phyloP scores from a whole-genome alignment of 2,113 vertebrate species.

The Sander lucioperca region DNA sequence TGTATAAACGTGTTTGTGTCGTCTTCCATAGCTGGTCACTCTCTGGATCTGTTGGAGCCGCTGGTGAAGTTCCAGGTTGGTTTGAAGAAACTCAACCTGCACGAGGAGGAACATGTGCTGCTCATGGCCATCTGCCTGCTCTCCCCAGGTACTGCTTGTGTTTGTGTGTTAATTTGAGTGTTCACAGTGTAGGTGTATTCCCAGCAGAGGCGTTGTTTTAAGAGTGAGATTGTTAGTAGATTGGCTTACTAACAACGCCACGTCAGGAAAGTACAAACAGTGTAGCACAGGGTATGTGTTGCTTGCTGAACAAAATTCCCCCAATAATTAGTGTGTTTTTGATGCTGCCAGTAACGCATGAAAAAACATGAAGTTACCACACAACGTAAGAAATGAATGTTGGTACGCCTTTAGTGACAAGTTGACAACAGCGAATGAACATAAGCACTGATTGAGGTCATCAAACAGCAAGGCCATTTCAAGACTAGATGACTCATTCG shows the following conservation, averaged over 20 bases:
- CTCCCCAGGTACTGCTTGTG: conserved; percentile 88
- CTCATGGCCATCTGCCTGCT: conserved; percentile 98
- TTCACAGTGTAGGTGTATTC: conserved; percentile 7
- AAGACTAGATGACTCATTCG: neutral
- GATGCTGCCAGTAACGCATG: conserved; percentile 5
- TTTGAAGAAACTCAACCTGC: conserved; percentile 93
- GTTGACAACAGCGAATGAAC: neutral
- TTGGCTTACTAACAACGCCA: neutral
- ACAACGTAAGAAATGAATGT: neutral
- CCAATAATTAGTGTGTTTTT: neutral
- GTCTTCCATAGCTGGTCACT: conserved; percentile 89
- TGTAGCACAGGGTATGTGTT: neutral
- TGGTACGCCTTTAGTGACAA: neutral
- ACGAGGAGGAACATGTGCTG: conserved; percentile 94
- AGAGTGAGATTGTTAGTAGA: conserved; percentile 7
- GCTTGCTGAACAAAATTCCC: neutral
- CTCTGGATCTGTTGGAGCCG: conserved; percentile 92
- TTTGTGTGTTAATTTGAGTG: conserved; percentile 13
- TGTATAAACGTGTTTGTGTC: conserved; percentile 17
- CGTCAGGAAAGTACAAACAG: conserved; percentile 5
- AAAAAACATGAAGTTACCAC: neutral
- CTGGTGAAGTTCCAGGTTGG: conserved; percentile 95
- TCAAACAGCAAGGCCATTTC: neutral
- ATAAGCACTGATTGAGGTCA: neutral
- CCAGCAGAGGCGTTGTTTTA: neutral